Evolutionary conservation across 2,797 vertebrate genomes (phyloP).

Genomic region (Chaetophractus vellerosus): DNA sequence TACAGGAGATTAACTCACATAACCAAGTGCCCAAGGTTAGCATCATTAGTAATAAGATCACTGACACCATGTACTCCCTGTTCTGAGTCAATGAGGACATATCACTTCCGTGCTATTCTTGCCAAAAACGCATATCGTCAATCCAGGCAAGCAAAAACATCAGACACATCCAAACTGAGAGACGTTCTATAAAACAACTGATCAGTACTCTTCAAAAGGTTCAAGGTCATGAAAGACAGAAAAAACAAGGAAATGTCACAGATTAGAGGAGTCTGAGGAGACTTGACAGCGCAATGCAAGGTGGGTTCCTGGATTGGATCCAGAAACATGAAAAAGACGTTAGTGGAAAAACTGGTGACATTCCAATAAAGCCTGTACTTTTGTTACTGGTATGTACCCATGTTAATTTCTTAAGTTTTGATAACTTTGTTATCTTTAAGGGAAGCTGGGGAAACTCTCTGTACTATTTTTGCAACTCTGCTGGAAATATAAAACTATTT

Average conservation of each 20-base stretch:
- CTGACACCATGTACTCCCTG: neutral
- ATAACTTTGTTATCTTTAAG: neutral
- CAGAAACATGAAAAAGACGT: neutral
- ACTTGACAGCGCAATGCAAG: neutral
- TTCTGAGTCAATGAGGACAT: neutral
- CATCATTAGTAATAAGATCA: neutral
- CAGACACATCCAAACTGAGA: neutral
- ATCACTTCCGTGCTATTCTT: neutral
- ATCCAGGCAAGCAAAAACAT: neutral
- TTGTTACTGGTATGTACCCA: neutral
- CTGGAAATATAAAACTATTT: constrained; percentile 59
- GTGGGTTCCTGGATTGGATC: neutral
- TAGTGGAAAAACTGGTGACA: neutral
- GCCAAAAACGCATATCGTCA: neutral
- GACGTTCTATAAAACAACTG: neutral
- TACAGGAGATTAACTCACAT: neutral
- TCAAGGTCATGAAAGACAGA: neutral
- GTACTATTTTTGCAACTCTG: constrained; percentile 49
- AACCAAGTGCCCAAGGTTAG: constrained; percentile 2
- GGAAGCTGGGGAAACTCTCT: neutral
- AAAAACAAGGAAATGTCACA: neutral
- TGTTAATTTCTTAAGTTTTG: neutral
- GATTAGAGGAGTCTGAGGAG: neutral
- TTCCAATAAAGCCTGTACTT: neutral
- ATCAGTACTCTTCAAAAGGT: neutral